Evolutionary conservation across 37 sponge, comb jelly and placozoan genomes (phyloP).

Genomic region (Amphimedon queenslandica): DNA sequence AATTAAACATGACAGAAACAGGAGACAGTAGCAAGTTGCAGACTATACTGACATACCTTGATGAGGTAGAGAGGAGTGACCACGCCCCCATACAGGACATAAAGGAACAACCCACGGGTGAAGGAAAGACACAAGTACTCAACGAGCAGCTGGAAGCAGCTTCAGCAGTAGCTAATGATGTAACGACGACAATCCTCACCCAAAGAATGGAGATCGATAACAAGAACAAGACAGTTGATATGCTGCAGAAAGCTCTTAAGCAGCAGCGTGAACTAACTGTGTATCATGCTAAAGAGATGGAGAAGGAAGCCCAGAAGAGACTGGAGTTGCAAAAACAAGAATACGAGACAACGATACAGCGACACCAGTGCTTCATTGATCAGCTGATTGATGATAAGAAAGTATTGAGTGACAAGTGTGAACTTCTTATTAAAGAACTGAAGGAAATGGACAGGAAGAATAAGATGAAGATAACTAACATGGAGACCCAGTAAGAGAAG

Average conservation of each 20-base stretch:
- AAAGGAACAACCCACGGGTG: not conserved
- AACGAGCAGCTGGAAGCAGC: slow-evolving; percentile 45
- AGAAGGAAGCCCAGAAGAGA: slow-evolving; percentile 79
- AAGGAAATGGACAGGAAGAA: slow-evolving; percentile 73
- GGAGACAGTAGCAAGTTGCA: slow-evolving; percentile 14
- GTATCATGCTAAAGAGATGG: slow-evolving; percentile 81
- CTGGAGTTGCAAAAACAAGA: slow-evolving; percentile 76
- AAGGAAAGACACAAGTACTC: not conserved
- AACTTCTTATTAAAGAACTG: slow-evolving; percentile 68
- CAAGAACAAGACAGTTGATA: slow-evolving; percentile 81
- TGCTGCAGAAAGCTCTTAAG: slow-evolving; percentile 79
- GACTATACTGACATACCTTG: slow-evolving; percentile 61
- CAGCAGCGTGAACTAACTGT: slow-evolving; percentile 85
- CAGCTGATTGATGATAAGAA: slow-evolving; percentile 96
- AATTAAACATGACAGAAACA: not conserved
- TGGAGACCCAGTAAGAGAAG: slow-evolving; percentile 60
- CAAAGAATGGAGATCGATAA: slow-evolving; percentile 79
- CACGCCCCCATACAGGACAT: not conserved
- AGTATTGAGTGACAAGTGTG: slow-evolving; percentile 77
- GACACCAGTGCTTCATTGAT: slow-evolving; percentile 89
- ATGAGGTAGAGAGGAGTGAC: slow-evolving; percentile 61
- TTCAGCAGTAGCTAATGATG: slow-evolving; percentile 64
- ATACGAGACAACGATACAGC: slow-evolving; percentile 81
- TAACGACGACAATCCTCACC: slow-evolving; percentile 66
- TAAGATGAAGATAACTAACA: slow-evolving; percentile 52